A percentile compares a stretch with the other conserved stretches of the same genome.
These are phyloP conservation scores for Ammospiza caudacuta DNA, from an alignment of 2,113 vertebrate genomes.

Conservation along the genomic window DNA sequence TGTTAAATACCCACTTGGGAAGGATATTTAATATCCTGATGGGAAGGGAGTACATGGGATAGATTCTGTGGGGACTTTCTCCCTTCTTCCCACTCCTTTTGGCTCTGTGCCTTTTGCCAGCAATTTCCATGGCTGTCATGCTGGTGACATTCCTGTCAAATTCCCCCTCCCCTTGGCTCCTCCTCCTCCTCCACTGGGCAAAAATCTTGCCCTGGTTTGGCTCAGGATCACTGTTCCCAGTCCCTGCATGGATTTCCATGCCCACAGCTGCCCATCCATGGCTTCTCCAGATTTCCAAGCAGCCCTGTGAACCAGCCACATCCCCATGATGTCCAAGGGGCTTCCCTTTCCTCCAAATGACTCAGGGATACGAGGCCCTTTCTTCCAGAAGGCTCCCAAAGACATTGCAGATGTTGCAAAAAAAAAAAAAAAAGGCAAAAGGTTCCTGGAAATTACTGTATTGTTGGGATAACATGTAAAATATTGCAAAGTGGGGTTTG, in stretches of 20 bases:
- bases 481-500: neutral
- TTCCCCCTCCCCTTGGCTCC: neutral
- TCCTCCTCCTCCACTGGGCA: neutral
- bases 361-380: neutral
- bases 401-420: neutral
- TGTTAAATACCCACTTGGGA: neutral
- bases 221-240: neutral
- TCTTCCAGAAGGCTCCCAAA: neutral
- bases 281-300: neutral
- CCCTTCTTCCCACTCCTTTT: neutral
- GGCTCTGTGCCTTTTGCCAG: neutral
- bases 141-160: neutral
- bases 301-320: neutral
- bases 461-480: neutral
- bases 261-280: neutral
- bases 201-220: conserved; percentile 23
- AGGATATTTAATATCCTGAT: neutral
- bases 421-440: neutral
- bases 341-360: conserved; percentile 36
- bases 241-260: neutral
- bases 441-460: neutral
- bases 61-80: neutral
- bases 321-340: neutral
- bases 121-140: neutral
- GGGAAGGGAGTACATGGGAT: neutral